These are phyloP conservation scores for Paguma larvata DNA, from an alignment of 2,797 vertebrate genomes.

Conservation along the genomic window DNA sequence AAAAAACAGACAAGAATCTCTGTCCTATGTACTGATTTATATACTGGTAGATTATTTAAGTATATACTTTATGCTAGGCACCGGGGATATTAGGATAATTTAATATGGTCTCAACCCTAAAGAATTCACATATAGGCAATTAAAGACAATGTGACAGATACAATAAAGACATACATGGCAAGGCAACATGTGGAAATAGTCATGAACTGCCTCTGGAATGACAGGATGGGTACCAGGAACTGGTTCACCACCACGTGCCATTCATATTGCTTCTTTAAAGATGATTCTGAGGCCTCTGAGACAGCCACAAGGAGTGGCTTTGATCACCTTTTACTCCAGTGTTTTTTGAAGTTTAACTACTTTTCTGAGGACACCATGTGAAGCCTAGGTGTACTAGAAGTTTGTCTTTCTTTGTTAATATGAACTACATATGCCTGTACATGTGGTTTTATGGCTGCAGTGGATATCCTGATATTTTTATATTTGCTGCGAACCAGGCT, in stretches of 20 bases:
- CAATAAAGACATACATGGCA: not conserved
- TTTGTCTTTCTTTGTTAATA: not conserved
- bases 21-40: not conserved
- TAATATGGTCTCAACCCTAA: not conserved
- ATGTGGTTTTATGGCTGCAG: not conserved
- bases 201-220: not conserved
- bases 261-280: not conserved
- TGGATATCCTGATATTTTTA: not conserved
- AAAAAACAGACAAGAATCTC: not conserved
- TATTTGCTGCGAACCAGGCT: not conserved
- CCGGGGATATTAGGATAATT: not conserved
- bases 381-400: not conserved
- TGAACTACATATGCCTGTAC: not conserved
- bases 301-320: not conserved
- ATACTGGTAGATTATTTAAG: not conserved
- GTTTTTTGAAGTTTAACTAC: not conserved
- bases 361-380: constrained; percentile 11
- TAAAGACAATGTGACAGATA: not conserved
- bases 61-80: not conserved
- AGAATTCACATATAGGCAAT: not conserved
- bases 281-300: not conserved
- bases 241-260: not conserved
- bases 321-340: not conserved
- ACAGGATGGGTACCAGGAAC: not conserved
- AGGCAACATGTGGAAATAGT: not conserved